Base-by-base conservation (phyloP, 2,797 vertebrate species). In the Microctenopoma stevenorrisi region DNA sequence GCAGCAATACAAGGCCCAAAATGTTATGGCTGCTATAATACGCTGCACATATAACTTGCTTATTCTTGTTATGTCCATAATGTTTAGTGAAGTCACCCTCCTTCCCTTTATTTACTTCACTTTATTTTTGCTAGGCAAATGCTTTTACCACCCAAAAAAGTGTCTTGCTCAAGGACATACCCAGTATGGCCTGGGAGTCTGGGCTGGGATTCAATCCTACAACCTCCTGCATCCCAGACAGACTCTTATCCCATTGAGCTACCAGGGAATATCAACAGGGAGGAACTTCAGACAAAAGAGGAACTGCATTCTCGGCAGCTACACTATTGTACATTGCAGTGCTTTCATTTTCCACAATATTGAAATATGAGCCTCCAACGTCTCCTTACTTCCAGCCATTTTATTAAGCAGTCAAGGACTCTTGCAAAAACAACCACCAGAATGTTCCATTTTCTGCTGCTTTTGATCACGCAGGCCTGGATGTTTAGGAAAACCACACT, bases 321-420 rank as follows among this genome's bases (percentile, higher is more conserved):
- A 22, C 22, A 22, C 22, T 22, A 22, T 22, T 22, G 22, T 22
- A 22, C 22, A 22, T 64, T 47, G 37, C 62, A 44, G 50, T 16
- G 54, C 49, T 50, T 74, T 76, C 52, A 74, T 76, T 82, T 80
- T 75, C 68, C 67, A 74, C 59, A 25, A 42, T 46, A 78, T 82
- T 84, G 76, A 74, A 83, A 86, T 26, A 38, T 30, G 72, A 82
- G 51, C 55, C 55, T 43, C 42, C 25, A 16, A 1, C 10, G 62
- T 68, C 43, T 63, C 42, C 70, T 78, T 37, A 60, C 76, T 43
- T 56, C 22, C 67, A 66, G 65, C 44, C 62, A 40, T 75, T 78
- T 79, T 61, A 73, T 75, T 51, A 75, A 65, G 25, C 67, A 38
- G 16, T 35, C 44, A 58, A 77, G 57, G 40, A 67, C 61, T 74